Evolutionary conservation across 2,888 invertebrate species (phyloP), one percentile per base, ranked within the genome.

Genomic region (Pristionchus fissidentatus): DNA sequence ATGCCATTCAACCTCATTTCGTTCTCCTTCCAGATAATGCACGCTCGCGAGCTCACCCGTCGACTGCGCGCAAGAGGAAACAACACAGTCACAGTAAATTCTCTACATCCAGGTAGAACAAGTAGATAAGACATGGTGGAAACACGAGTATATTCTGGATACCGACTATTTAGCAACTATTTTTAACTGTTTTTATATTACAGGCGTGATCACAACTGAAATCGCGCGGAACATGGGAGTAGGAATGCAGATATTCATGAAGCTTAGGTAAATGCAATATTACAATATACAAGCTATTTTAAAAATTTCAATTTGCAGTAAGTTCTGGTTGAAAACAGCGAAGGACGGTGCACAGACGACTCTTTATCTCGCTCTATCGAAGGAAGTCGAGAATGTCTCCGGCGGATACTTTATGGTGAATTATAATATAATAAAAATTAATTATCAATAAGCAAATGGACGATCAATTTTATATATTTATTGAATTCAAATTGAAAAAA

Each of bases 261-360:
- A 38, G 0, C n/a, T 70, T 8, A 41, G 70, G 70, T 43, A 13
- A 70, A 41, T 15, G 15, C 29, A 29, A 1, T 13, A 2, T 8
- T 4, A 15, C 32, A 32, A 19, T n/a, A 55, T 55, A 4, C 55
- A 15, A n/a, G 7, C 22, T 22, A 55, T 22, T 55, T 7, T 55
- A n/a, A 22, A n/a, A 55, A 26, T 73, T 3, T 19, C 22, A 3
- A 0, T 3, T 66, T 85, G n/a, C 52, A 88, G 90, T 49, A 91
- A 91, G 90, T 90, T 90, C 83, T 85, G 90, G 87, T 93, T 94
- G 85, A 92, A 95, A 95, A 95, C 95, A 0, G 95, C 96, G 7
- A 95, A 95, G 85, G 94, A 95, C 92, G 97, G 97, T 32, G 96
- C 97, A 0, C 94, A 95, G 84, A 95, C 96, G 0, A 94, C 96